Base-by-base conservation (phyloP, 2,797 vertebrate genomes). In the Acipenser transmontanus region DNA sequence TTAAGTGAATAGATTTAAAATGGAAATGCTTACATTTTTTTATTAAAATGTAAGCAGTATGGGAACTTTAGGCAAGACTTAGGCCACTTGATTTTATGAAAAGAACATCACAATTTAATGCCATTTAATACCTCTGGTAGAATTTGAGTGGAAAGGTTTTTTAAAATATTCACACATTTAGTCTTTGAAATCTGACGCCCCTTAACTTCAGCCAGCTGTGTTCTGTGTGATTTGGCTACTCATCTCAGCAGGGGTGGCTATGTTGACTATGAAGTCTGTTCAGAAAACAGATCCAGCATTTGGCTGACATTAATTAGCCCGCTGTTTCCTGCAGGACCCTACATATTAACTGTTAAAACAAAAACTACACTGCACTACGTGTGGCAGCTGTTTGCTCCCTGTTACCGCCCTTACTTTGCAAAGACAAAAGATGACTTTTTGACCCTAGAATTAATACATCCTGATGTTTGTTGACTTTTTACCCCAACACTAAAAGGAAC, bases 251-350 rank as follows among this genome's bases (percentile, higher is more conserved):
- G 70, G 65, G 61, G 65, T 56, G 68, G 12, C 71, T 69, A 71
- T 66, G 65, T 69, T 70, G 61, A 64, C 67, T 68, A 71, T 67
- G 73, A 66, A 69, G 73, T 66, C 66, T 69, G 70, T 68, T 63
- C 70, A 70, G 73, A 75, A 79, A 71, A 20, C 66, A 72, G 69
- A 47, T 4, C 61, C 63, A 13, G 51, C 62, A 50, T 61, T 62
- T 62, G 10, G 6, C 51, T 70, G 59, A 60, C 65, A 66, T 68
- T 70, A 70, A 76, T 70, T 69, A 61, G 61, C n/a, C 49, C 20
- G 11, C 50, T 49, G 20, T 51, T 70, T 70, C 68, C 68, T 66
- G 68, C 59, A 66, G 49, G 64, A 61, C 63, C 60, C 59, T 13
- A 17, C 51, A 56, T 66, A 62, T 66, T 66, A 70, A 70, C 68